Evolutionary conservation across 2,113 vertebrate species (phyloP).

Genomic region (Atlantisia rogersi): DNA sequence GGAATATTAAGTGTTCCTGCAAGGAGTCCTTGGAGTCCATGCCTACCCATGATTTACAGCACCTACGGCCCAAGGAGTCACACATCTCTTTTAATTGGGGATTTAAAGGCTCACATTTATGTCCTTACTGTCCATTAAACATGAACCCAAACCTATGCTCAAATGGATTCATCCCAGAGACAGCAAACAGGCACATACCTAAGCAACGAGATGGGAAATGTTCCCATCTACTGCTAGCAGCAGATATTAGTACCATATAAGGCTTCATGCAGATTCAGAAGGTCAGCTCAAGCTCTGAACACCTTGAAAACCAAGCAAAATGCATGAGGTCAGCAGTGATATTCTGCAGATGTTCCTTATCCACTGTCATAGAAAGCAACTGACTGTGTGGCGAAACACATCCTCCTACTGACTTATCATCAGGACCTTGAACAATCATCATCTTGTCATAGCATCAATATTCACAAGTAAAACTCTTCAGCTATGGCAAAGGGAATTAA

Average conservation of each 20-base stretch:
- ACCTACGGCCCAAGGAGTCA: neutral
- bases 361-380: neutral
- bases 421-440: neutral
- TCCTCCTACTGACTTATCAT: neutral
- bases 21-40: neutral
- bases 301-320: neutral
- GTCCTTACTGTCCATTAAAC: neutral
- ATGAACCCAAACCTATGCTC: neutral
- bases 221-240: neutral
- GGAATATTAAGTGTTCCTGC: neutral
- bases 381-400: neutral
- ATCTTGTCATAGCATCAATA: neutral
- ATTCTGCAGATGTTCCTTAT: neutral
- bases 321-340: neutral
- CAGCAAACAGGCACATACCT: neutral
- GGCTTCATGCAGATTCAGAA: neutral
- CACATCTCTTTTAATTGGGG: neutral
- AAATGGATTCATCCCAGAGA: neutral
- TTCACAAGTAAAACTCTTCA: neutral
- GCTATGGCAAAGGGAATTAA: neutral
- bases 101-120: neutral
- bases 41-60: neutral
- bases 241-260: neutral
- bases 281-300: neutral
- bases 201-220: neutral